phyloP scores from a whole-genome alignment of 2,888 invertebrate genomes.

The Hipparchia semele region DNA sequence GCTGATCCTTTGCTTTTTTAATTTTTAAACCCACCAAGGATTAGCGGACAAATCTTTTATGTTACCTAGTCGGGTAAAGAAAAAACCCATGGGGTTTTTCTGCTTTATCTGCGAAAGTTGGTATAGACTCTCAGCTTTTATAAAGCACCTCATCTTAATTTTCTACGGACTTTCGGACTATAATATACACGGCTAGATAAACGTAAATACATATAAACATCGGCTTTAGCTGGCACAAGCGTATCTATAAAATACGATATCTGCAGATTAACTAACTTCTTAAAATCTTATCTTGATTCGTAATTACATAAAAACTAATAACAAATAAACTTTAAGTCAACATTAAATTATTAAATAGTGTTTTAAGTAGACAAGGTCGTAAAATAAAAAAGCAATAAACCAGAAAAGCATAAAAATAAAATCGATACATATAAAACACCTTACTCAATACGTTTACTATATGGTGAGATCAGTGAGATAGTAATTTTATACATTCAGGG shows the following conservation, averaged over 20 bases:
- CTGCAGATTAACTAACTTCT: background rate
- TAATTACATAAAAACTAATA: slow-evolving; percentile 4
- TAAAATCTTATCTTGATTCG: background rate
- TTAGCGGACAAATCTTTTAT: too few species aligned
- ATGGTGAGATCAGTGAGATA: too few species aligned
- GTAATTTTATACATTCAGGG: too few species aligned
- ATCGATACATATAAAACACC: slow-evolving; percentile 20
- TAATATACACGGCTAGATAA: background rate
- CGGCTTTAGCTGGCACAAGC: background rate
- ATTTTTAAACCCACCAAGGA: too few species aligned
- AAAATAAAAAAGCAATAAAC: slow-evolving; percentile 19
- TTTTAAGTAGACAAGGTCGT: slow-evolving; percentile 22
- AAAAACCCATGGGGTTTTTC: too few species aligned
- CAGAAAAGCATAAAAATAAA: slow-evolving; percentile 12
- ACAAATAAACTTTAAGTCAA: slow-evolving; percentile 3
- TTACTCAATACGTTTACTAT: background rate
- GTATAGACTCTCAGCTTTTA: too few species aligned
- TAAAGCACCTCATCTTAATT: too few species aligned
- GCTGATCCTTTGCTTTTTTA: too few species aligned
- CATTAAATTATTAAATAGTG: slow-evolving; percentile 16
- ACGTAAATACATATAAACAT: background rate
- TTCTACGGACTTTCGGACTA: too few species aligned
- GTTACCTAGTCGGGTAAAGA: too few species aligned
- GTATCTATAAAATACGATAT: background rate
- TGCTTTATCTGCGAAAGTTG: too few species aligned